These are phyloP conservation scores for Lepidocyrtoides sp. DNA, from an alignment of 2,888 invertebrate species.

Conservation along the genomic window DNA sequence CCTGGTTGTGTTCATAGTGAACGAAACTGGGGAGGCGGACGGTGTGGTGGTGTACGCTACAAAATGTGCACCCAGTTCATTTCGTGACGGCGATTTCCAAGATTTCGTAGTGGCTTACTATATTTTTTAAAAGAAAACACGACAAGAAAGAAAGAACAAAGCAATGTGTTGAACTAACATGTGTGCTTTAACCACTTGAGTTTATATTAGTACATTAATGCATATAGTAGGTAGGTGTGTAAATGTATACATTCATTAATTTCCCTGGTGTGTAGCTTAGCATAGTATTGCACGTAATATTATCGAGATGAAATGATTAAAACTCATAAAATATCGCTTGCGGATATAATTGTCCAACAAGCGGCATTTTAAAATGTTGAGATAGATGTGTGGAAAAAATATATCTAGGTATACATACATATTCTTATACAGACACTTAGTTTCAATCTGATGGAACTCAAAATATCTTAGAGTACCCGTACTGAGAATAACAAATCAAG, in stretches of 20 bases:
- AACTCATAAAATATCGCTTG: constrained; percentile 26
- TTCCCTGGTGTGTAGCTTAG: too few relatives aligned
- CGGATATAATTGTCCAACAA: neutral
- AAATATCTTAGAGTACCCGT: neutral
- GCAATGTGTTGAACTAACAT: neutral
- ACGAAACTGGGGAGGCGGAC: neutral
- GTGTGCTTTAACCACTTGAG: neutral
- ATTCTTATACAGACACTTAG: neutral
- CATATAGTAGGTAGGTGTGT: too few relatives aligned
- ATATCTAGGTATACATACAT: neutral
- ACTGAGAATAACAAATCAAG: neutral
- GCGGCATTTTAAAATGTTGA: constrained; percentile 2
- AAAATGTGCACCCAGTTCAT: neutral
- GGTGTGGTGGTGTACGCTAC: neutral
- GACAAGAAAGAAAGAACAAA: neutral
- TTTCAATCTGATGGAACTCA: neutral
- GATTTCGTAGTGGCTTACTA: neutral
- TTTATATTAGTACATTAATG: neutral
- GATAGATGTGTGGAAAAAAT: neutral
- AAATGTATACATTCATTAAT: too few relatives aligned
- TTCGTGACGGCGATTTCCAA: constrained; percentile 41
- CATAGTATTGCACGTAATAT: neutral
- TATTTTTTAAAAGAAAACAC: constrained; percentile 26
- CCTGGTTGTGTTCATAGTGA: neutral
- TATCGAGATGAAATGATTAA: constrained; percentile 24